A percentile compares a stretch with the other conserved stretches of the same genome.
phyloP scores from a whole-genome alignment of 2,113 vertebrate species.

The Datnioides undecimradiatus region DNA sequence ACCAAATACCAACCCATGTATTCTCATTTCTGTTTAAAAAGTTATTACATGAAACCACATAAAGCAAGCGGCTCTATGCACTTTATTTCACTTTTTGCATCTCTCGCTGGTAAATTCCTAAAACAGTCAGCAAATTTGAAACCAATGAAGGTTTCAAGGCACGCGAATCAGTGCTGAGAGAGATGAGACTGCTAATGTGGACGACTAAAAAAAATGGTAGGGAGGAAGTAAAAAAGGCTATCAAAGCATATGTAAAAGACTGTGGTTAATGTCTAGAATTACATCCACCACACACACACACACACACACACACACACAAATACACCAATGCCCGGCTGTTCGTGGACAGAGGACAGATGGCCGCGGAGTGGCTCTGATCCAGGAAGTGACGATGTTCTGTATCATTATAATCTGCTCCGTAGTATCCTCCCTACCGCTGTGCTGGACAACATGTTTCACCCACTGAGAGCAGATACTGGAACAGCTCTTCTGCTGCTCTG shows the following conservation, averaged over 20 bases:
- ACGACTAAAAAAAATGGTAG: constrained; percentile 17
- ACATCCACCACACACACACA: constrained; percentile 34
- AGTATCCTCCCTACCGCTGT: constrained; percentile 77
- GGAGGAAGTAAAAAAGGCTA: constrained; percentile 30
- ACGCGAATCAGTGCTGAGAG: background rate
- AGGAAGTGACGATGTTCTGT: constrained; percentile 79
- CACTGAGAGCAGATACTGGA: constrained; percentile 74
- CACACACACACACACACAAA: constrained; percentile 30
- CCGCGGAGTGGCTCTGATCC: constrained; percentile 74
- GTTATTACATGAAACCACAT: background rate
- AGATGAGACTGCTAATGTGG: background rate
- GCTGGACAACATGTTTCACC: constrained; percentile 83
- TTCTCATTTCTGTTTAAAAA: background rate
- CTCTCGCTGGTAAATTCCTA: background rate
- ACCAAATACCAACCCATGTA: constrained; percentile 6
- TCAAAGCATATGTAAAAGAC: constrained; percentile 54
- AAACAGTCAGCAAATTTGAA: background rate
- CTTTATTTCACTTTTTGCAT: background rate
- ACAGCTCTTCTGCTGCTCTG: constrained; percentile 63
- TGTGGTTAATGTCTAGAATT: constrained; percentile 60
- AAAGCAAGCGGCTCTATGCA: background rate
- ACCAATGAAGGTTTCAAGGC: background rate
- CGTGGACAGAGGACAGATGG: constrained; percentile 84
- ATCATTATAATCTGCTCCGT: constrained; percentile 84
- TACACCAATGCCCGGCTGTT: constrained; percentile 64